Evolutionary conservation across 2,797 vertebrate genomes (phyloP), one percentile per base, ranked within the genome.

Genomic region (Falco columbarius): DNA sequence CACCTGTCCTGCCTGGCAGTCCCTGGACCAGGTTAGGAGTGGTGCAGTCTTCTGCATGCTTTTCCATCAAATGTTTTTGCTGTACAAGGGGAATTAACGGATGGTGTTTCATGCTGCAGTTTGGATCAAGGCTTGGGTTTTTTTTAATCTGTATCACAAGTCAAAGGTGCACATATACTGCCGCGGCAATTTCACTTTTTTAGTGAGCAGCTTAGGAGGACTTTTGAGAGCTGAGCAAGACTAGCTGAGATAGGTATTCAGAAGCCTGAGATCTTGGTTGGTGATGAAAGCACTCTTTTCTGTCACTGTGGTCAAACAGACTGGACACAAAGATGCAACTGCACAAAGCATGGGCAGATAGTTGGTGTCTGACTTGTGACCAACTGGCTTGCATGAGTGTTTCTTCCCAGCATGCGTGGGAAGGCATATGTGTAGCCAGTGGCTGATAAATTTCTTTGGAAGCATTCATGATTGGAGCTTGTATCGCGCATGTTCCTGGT

Each of bases 271-370:
- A 66, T 29, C 29, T 77, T 87, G 67, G 61, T 40, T 20, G 63
- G 7, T 3, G 59, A 63, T 55, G 36, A 47, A 84, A 80, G 55
- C 18, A 44, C 30, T 51, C 14, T 56, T 30, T 85, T 72, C 36
- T 63, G 51, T 59, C 70, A 42, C 29, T 2, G 0, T 2, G 70
- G 32, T n/a, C 58, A 14, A 56, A 27, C 12, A 71, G n/a, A 14
- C 20, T 34, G 20, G 42, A 61, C 51, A 85, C 85, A 67, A 56
- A 81, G 30, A 56, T 51, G 10, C n/a, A 82, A 7, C 10, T 1
- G 0, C 44, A 24, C 0, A 0, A 88, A 58, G 18, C 26, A 5
- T 0, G 27, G 63, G 17, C n/a, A 72, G 51, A 62, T 16, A 58
- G 24, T 7, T 79, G 54, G 34, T n/a, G 54, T 44, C 61, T 90